Evolutionary conservation across 1,140 invertebrate species (phyloP).

Genomic region (Pseudomyrmex concolor): DNA sequence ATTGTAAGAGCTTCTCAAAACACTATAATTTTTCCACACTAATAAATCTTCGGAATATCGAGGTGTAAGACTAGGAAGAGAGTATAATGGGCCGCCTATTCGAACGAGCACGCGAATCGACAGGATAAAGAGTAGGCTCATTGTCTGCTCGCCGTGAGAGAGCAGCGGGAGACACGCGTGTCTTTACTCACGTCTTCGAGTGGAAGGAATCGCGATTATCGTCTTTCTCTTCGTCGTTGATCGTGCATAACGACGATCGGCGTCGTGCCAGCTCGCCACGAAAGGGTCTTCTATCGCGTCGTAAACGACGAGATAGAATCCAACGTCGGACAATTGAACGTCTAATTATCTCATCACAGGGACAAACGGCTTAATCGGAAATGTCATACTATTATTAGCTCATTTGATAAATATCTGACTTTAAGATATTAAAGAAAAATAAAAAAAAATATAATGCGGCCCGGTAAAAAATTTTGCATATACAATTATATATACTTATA

Average conservation of each 20-base stretch:
- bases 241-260: conserved; percentile 54
- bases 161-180: conserved; percentile 45
- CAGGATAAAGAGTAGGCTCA: conserved; percentile 76
- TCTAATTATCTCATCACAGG: conserved; percentile 50
- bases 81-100: conserved; percentile 67
- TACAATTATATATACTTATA: too few species aligned
- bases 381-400: not conserved
- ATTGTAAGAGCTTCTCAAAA: too few species aligned
- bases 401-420: not conserved
- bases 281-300: conserved; percentile 16
- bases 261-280: conserved; percentile 6
- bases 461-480: too few species aligned
- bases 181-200: conserved; percentile 47
- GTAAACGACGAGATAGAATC: conserved; percentile 29
- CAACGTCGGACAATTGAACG: conserved; percentile 20
- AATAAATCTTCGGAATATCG: conserved; percentile 57
- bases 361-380: conserved; percentile 27
- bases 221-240: conserved; percentile 16
- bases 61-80: conserved; percentile 60
- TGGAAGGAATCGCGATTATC: conserved; percentile 65
- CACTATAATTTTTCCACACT: too few species aligned
- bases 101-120: conserved; percentile 70
- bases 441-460: too few species aligned
- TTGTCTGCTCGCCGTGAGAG: conserved; percentile 65
- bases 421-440: too few species aligned